These are phyloP conservation scores for Agriopis aurantiaria DNA, from an alignment of 2,888 invertebrate genomes.

Conservation along the genomic window DNA sequence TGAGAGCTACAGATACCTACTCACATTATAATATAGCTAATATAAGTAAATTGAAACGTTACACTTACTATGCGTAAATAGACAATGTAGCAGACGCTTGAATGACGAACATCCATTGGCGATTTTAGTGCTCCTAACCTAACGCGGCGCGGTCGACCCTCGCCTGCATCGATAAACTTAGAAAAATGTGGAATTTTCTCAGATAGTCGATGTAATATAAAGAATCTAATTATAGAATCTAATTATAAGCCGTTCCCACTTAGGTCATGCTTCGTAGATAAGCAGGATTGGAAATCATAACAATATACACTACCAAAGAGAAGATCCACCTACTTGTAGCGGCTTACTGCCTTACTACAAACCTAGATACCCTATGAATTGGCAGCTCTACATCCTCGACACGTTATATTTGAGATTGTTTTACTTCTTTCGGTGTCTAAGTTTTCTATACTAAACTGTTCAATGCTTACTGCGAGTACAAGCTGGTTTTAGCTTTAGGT, in stretches of 20 bases:
- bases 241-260: too few species aligned
- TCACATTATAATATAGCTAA: conserved; percentile 65
- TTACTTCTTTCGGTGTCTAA: too few species aligned
- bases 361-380: too few species aligned
- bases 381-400: not conserved
- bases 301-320: not conserved
- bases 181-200: not conserved
- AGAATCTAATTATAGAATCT: too few species aligned
- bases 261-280: not conserved
- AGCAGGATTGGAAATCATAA: not conserved
- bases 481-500: too few species aligned
- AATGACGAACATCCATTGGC: conserved; percentile 70
- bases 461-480: too few species aligned
- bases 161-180: conserved; percentile 16
- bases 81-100: conserved; percentile 67
- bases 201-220: not conserved
- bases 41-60: conserved; percentile 78
- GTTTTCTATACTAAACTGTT: too few species aligned
- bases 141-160: conserved; percentile 53
- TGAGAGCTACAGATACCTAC: conserved; percentile 62
- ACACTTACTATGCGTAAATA: conserved; percentile 74
- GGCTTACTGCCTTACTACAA: not conserved
- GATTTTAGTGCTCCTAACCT: conserved; percentile 73
- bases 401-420: too few species aligned
- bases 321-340: not conserved